Base-by-base conservation (phyloP, 1,140 invertebrate species). In the Dinothrombium tinctorium region DNA sequence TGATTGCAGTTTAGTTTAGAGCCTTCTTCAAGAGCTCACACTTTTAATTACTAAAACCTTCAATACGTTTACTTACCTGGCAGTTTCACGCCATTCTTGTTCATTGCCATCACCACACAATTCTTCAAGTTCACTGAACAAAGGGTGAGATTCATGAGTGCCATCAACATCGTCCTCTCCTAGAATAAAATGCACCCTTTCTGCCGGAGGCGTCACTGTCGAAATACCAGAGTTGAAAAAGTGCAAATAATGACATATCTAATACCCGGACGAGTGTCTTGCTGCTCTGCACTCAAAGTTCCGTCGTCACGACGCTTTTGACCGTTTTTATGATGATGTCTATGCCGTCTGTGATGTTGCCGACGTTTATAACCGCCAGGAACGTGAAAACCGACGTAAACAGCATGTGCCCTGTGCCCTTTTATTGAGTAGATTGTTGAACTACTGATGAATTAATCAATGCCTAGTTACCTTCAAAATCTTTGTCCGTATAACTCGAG, bases 31-130 rank as follows among this genome's bases (percentile, higher is more conserved):
- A n/a, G n/a, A n/a, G n/a, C n/a, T n/a, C n/a, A n/a, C n/a, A n/a
- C n/a, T n/a, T n/a, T n/a, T n/a, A n/a, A n/a, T n/a, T n/a, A n/a
- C n/a, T n/a, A n/a, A n/a, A n/a, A n/a, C n/a, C n/a, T n/a, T n/a
- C n/a, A n/a, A n/a, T n/a, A n/a, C n/a, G n/a, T n/a, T n/a, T n/a
- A 43, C 49, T 50, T 58, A 73, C 73, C 87, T 71, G 15, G 84
- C 86, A n/a, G 84, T 90, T 63, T 92, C 86, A 57, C 86, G 87
- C 86, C 86, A 92, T 64, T 87, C 77, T 57, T 82, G 50, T 42
- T 63, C 71, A 40, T 80, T 78, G 28, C 80, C 76, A 41, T 81
- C 79, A 29, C 80, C 76, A 49, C 54, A 56, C 44, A 94, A 67
- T 72, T 62, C 73, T 24, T 71, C 76, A 81, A 94, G 86, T 59